Conservation (phyloP, 2,797 vertebrate species). For the Cygnus olor region DNA sequence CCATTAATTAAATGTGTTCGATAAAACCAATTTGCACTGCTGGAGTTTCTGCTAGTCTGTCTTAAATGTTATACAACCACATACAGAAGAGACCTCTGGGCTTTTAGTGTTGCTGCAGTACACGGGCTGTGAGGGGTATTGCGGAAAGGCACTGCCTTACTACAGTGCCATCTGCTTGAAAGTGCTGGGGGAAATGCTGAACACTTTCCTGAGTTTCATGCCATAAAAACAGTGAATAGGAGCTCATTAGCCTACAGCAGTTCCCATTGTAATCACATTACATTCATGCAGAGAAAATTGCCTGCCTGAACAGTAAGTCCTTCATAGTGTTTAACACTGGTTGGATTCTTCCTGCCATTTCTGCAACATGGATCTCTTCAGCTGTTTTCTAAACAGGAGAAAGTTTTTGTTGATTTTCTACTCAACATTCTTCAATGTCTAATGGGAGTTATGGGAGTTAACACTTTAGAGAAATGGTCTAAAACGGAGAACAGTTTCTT, state of each 20-base stretch:
- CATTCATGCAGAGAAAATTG: constrained; percentile 65
- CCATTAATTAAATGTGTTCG: constrained; percentile 30
- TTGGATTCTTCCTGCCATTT: constrained; percentile 39
- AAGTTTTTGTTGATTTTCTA: background rate
- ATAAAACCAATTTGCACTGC: background rate
- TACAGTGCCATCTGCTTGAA: constrained; percentile 19
- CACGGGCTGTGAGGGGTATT: background rate
- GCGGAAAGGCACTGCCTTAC: background rate
- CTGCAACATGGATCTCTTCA: background rate
- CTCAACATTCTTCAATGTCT: background rate
- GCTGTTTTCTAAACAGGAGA: background rate
- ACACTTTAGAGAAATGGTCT: background rate
- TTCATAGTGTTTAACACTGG: constrained; percentile 26
- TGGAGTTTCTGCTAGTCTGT: constrained; percentile 29
- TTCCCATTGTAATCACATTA: constrained; percentile 60
- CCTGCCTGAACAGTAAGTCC: constrained; percentile 12
- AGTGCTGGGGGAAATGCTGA: constrained; percentile 15
- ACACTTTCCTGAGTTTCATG: constrained; percentile 2
- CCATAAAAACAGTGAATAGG: constrained; percentile 26
- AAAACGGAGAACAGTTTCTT: background rate
- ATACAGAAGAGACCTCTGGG: background rate
- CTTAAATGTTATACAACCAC: constrained; percentile 30
- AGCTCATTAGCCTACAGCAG: constrained; percentile 65
- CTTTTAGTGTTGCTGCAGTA: background rate
- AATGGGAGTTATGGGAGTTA: background rate